Percentiles rank a stretch among this genome's conserved stretches.
These are phyloP conservation scores for Isaurus tuberculatus DNA, from an alignment of 92 coral and sea anemone genomes.

Conservation along the genomic window DNA sequence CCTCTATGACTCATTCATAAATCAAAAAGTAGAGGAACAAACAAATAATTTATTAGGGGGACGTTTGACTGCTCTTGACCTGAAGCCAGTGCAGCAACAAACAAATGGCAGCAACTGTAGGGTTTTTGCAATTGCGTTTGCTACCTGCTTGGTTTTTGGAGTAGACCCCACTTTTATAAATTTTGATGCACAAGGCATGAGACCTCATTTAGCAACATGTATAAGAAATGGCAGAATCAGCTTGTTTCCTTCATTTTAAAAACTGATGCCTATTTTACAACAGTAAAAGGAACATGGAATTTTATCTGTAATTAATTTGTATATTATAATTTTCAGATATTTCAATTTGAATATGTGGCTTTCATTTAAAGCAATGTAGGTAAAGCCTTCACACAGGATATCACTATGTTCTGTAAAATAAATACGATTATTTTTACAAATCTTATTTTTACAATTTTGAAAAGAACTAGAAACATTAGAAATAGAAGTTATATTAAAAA, in stretches of 20 bases:
- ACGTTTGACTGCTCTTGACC: constrained; percentile 38
- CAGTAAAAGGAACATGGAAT: constrained; percentile 45
- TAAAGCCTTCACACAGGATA: constrained; percentile 28
- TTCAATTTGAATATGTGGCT: constrained; percentile 50
- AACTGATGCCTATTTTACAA: too few relatives aligned
- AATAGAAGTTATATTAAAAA: too few relatives aligned
- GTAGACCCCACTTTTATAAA: constrained; percentile 49
- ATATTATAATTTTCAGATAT: constrained; percentile 43
- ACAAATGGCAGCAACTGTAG: neutral
- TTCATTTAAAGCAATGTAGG: constrained; percentile 45
- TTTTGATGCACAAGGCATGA: constrained; percentile 53
- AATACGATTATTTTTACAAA: too few relatives aligned
- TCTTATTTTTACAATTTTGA: too few relatives aligned
- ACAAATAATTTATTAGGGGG: constrained; percentile 63
- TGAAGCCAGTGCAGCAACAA: neutral
- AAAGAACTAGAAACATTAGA: too few relatives aligned
- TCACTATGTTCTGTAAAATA: too few relatives aligned
- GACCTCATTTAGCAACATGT: constrained; percentile 51
- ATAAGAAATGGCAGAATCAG: too few relatives aligned
- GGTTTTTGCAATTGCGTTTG: constrained; percentile 36
- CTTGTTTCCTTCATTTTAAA: constrained; percentile 44
- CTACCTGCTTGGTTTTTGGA: constrained; percentile 54
- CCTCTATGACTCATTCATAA: constrained; percentile 35
- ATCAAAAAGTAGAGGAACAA: constrained; percentile 62
- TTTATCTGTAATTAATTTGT: constrained; percentile 43